Percentiles rank a stretch among this genome's conserved stretches.
These are phyloP conservation scores for Stomorhina lunata DNA, from an alignment of 2,888 invertebrate species.

Conservation along the genomic window DNA sequence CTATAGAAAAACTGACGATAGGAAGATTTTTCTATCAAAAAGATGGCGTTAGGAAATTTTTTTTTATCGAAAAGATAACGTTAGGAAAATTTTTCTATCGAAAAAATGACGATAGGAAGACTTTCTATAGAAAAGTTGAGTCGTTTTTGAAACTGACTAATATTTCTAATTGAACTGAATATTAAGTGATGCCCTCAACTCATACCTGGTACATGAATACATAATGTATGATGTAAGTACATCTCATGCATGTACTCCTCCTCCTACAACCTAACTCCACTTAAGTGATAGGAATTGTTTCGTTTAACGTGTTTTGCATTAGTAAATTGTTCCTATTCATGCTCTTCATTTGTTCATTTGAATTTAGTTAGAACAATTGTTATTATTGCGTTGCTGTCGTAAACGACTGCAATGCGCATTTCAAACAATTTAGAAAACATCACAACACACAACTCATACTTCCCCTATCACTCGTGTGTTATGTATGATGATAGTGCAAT, in stretches of 20 bases:
- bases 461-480: not conserved
- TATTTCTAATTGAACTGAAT: slow-evolving; percentile 14
- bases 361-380: slow-evolving; percentile 27
- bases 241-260: no score
- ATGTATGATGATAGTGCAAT: no score
- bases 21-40: no score
- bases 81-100: no score
- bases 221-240: not conserved
- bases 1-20: no score
- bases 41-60: no score
- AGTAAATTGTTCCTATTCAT: no score
- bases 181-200: not conserved
- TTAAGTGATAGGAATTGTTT: slow-evolving; percentile 28
- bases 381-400: slow-evolving; percentile 19
- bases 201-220: not conserved
- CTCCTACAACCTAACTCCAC: no score
- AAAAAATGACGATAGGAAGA: no score
- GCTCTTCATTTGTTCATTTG: no score
- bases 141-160: no score
- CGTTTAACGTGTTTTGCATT: slow-evolving; percentile 60
- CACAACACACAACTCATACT: slow-evolving; percentile 20
- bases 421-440: slow-evolving; percentile 63
- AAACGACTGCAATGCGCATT: slow-evolving; percentile 63
- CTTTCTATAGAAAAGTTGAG: not conserved
- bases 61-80: no score